phyloP scores from a whole-genome alignment of 2,113 vertebrate genomes.

The Oreochromis niloticus region DNA sequence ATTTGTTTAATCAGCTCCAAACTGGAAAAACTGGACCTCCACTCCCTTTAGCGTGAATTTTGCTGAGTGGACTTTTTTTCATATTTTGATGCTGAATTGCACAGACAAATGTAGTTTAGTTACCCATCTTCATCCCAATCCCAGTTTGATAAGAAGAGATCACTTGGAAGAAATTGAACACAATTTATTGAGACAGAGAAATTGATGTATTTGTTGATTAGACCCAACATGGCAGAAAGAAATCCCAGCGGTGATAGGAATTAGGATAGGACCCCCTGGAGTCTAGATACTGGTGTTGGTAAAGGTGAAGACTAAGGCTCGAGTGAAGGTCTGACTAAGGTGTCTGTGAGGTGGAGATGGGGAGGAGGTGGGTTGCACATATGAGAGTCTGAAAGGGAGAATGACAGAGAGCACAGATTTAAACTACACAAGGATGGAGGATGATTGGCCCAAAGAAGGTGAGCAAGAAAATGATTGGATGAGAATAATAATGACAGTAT shows the following conservation, averaged over 20 bases:
- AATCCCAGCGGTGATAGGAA: background rate
- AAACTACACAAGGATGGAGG: background rate
- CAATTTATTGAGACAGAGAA: background rate
- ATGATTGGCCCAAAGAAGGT: background rate
- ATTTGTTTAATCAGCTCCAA: background rate
- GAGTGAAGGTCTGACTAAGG: background rate
- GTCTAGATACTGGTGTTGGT: background rate
- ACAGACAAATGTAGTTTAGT: background rate
- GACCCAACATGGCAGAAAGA: background rate
- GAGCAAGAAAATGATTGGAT: background rate
- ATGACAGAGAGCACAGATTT: background rate
- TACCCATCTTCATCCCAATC: background rate
- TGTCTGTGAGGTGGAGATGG: background rate
- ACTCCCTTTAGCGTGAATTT: background rate
- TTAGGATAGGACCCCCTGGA: background rate
- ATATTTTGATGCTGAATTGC: background rate
- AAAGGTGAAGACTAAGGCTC: background rate
- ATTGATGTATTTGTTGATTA: background rate
- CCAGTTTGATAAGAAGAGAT: background rate
- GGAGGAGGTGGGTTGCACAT: background rate
- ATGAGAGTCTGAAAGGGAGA: background rate
- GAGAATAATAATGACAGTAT: background rate
- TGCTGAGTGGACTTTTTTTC: background rate
- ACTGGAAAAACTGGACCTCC: background rate
- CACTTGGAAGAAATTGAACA: background rate